Conservation (phyloP, 2,888 invertebrate species). For the Dryadula phaetusa region DNA sequence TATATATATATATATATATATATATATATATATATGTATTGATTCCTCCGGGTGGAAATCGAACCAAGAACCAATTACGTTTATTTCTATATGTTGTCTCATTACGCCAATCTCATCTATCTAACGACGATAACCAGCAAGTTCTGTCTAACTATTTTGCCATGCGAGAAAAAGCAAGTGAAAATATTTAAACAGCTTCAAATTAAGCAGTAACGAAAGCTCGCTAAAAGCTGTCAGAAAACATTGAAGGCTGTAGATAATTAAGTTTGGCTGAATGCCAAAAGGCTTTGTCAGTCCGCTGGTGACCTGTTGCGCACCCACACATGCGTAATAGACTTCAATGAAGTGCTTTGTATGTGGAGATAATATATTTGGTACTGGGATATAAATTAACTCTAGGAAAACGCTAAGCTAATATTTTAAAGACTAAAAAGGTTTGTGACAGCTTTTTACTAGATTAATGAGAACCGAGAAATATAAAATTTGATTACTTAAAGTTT, state of each 20-base stretch:
- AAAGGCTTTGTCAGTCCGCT: constrained; percentile 38
- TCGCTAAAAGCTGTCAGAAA: constrained; percentile 24
- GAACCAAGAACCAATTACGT: too few species aligned
- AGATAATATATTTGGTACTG: background rate
- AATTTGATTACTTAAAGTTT: too few species aligned
- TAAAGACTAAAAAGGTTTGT: too few species aligned
- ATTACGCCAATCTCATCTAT: too few species aligned
- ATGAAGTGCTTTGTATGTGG: background rate
- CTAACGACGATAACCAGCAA: too few species aligned
- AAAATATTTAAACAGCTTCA: background rate
- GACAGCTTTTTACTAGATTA: background rate
- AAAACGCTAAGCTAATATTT: background rate
- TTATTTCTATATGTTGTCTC: too few species aligned
- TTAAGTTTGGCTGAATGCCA: constrained; percentile 38
- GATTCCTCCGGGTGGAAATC: too few species aligned
- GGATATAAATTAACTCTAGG: background rate
- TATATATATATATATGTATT: too few species aligned
- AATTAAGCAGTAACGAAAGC: constrained; percentile 10
- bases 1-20: too few species aligned
- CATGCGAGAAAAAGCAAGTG: background rate
- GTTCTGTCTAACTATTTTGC: too few species aligned
- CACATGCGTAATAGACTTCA: background rate
- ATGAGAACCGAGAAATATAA: background rate
- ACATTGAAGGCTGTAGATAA: constrained; percentile 29
- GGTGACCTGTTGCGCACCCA: constrained; percentile 41